Evolutionary conservation across 2,888 invertebrate species (phyloP), one percentile per base, ranked within the genome.

Genomic region (Phorcus lineatus): DNA sequence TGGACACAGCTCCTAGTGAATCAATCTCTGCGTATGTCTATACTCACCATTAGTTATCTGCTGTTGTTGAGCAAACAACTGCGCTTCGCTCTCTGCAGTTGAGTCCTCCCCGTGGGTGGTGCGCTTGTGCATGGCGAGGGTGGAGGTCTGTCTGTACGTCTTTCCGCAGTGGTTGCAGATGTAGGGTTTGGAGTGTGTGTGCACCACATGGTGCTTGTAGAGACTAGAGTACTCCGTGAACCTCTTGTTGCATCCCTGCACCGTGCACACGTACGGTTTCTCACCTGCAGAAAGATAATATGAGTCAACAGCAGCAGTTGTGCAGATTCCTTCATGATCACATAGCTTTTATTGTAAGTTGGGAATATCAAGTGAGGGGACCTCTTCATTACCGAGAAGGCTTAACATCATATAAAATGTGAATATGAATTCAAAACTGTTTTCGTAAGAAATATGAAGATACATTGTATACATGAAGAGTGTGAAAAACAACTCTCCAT

Each of bases 141-240:
- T 95, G 19, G 95, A 94, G 53, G 94, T 95, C 89, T 95, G 95
- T 53, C 95, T 93, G 83, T 95, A 95, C 75, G 94, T 94, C 85
- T 95, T 94, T 1, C 94, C 94, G 89, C 95, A 95, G 80, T 94
- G 92, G 83, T 94, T 93, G 87, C 95, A 95, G 74, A 93, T 93
- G 85, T 94, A 95, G 3, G 95, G 95, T 87, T 95, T 95, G 81
- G 94, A 93, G 77, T 95, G 94, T 31, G 95, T 95, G 90, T 96
- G 95, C 6, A 94, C 95, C 54, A 94, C 93, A 86, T 95, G 95
- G 90, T 95, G 95, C 89, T 95, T 95, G 91, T 95, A 95, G 22
- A 95, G 94, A 86, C 95, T 95, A 76, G 95, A 95, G 90, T 95
- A 96, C 90, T 96, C 96, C 0, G 95, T 95, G 88, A 96, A 96